Evolutionary conservation across 53 echinoderm and acorn worm genomes (phyloP).

Genomic region (Apostichopus leukothele): DNA sequence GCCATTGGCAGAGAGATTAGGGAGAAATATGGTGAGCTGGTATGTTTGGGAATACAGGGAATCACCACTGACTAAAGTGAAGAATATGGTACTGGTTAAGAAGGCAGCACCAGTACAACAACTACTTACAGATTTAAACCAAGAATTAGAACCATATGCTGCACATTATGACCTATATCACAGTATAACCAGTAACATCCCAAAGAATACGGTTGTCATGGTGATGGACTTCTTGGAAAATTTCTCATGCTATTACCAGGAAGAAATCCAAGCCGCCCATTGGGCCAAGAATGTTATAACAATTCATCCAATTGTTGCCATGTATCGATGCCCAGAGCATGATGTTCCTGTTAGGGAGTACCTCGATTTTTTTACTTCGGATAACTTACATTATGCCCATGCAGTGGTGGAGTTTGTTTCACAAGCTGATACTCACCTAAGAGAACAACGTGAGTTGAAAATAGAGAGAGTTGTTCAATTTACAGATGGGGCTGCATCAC

Average conservation of each 20-base stretch:
- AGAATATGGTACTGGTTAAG: conserved; percentile 35
- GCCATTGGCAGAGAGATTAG: conserved; percentile 19
- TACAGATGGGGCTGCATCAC: conserved; percentile 55
- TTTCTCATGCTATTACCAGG: conserved; percentile 46
- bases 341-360: conserved; percentile 55
- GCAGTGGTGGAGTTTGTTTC: conserved; percentile 54
- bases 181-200: conserved; percentile 33
- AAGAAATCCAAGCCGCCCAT: conserved; percentile 47
- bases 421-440: conserved; percentile 23
- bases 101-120: background rate
- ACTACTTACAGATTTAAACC: background rate
- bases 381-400: conserved; percentile 56
- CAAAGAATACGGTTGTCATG: conserved; percentile 35
- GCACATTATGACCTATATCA: conserved; percentile 42
- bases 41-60: conserved; percentile 44
- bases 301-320: conserved; percentile 65
- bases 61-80: conserved; percentile 3
- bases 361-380: conserved; percentile 57
- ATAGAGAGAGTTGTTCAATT: conserved; percentile 57
- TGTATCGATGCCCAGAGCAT: conserved; percentile 52
- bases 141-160: conserved; percentile 30
- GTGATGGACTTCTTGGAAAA: conserved; percentile 48
- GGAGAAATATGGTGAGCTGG: conserved; percentile 24
- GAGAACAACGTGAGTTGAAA: conserved; percentile 47
- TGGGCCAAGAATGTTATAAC: conserved; percentile 50